phyloP scores from a whole-genome alignment of 2,888 invertebrate species.

The Agonum fuliginosum region DNA sequence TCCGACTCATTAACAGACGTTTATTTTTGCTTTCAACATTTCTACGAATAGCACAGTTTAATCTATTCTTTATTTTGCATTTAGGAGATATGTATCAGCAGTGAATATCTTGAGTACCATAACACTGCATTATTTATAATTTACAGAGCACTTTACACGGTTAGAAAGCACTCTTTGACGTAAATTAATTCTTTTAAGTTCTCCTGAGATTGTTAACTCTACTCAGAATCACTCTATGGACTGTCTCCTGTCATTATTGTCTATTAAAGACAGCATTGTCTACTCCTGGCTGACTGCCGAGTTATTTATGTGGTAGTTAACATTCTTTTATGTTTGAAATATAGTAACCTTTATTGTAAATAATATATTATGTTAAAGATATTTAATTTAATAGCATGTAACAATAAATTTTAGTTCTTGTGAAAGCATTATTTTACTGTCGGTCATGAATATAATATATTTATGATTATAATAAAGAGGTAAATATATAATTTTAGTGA shows the following conservation, averaged over 20 bases:
- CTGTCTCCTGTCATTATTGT: constrained; percentile 14
- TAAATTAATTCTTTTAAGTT: constrained; percentile 37
- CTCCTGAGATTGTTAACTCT: constrained; percentile 31
- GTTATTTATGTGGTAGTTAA: constrained; percentile 10
- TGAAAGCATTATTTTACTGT: neutral
- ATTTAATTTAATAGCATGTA: neutral
- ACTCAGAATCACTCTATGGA: constrained; percentile 5
- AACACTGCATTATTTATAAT: constrained; percentile 40
- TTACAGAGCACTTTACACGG: constrained; percentile 26
- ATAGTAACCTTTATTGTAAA: constrained; percentile 26
- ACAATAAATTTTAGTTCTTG: neutral
- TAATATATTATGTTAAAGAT: neutral
- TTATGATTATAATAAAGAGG: neutral
- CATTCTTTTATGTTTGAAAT: constrained; percentile 13
- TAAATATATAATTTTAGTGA: no score
- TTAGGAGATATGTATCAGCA: neutral
- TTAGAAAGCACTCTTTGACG: constrained; percentile 17
- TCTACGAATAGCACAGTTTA: constrained; percentile 25
- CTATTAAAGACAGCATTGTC: constrained; percentile 3
- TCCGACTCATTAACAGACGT: constrained; percentile 18
- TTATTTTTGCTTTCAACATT: constrained; percentile 26
- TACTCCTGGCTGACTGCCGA: constrained; percentile 7
- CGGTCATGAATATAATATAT: neutral
- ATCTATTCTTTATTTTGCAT: neutral
- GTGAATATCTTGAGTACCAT: constrained; percentile 3